Conservation (phyloP, 1,140 invertebrate genomes). For the Latrodectus geometricus region DNA sequence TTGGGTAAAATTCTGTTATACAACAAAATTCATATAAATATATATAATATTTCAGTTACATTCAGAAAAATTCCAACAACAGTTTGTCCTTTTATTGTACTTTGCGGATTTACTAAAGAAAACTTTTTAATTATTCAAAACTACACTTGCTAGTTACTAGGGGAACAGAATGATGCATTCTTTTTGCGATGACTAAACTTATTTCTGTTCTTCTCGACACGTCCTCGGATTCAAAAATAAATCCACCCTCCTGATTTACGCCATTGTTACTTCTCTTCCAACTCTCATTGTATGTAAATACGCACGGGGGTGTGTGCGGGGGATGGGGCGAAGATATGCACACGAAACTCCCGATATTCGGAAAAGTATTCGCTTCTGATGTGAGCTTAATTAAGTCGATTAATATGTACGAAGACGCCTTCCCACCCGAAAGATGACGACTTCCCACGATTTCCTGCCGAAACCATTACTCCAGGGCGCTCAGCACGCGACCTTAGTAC, state of each 20-base stretch:
- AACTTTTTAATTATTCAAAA: no score
- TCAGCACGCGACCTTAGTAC: conserved; percentile 42
- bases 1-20: no score
- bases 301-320: neutral
- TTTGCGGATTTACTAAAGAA: no score
- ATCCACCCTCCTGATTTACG: neutral
- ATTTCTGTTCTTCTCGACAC: neutral
- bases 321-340: neutral
- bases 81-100: no score
- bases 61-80: no score
- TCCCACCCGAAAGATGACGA: conserved; percentile 55
- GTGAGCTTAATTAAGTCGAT: conserved; percentile 57
- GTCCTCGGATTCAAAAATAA: neutral
- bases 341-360: conserved; percentile 46
- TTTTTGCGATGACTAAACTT: no score
- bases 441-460: conserved; percentile 57
- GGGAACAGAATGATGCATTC: no score
- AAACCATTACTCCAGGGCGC: conserved; percentile 53
- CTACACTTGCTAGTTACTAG: no score
- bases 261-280: conserved; percentile 2
- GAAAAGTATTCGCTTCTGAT: conserved; percentile 58
- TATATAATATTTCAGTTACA: no score
- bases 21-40: no score
- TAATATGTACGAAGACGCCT: conserved; percentile 54
- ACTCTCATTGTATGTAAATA: conserved; percentile 33